Percentiles rank a stretch among this genome's conserved stretches.
Evolutionary conservation across 2,113 vertebrate species (phyloP).

Genomic region (Limnothrissa miodon): DNA sequence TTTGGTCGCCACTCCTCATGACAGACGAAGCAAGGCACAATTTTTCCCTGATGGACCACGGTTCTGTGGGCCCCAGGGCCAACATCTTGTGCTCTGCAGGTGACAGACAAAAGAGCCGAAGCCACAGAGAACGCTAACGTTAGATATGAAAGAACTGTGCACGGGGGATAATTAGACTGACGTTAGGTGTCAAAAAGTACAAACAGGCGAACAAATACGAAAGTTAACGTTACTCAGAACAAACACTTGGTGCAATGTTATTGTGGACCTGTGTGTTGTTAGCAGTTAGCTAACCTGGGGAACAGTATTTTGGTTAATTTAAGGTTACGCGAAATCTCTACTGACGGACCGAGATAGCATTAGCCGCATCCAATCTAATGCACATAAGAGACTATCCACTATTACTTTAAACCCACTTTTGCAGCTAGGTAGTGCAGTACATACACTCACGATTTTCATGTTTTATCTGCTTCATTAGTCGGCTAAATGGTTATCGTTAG

Average conservation of each 20-base stretch:
- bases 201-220: no score
- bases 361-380: background rate
- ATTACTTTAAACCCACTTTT: background rate
- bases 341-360: background rate
- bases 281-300: background rate
- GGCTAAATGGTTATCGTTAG: background rate
- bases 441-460: background rate
- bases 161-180: no score
- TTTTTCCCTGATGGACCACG: conserved; percentile 96
- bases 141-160: background rate
- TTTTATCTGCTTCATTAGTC: background rate
- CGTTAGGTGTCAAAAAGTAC: no score
- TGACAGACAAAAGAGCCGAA: background rate
- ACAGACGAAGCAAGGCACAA: conserved; percentile 96
- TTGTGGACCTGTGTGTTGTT: conserved; percentile 15
- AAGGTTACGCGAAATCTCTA: background rate
- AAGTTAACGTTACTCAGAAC: background rate
- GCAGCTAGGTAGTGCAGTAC: background rate
- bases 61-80: conserved; percentile 90
- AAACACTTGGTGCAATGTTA: background rate
- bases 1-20: conserved; percentile 98
- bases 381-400: background rate
- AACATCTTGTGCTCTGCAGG: conserved; percentile 90
- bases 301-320: background rate
- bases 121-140: background rate